Conservation (phyloP, 2,797 vertebrate species). For the Parambassis ranga region DNA sequence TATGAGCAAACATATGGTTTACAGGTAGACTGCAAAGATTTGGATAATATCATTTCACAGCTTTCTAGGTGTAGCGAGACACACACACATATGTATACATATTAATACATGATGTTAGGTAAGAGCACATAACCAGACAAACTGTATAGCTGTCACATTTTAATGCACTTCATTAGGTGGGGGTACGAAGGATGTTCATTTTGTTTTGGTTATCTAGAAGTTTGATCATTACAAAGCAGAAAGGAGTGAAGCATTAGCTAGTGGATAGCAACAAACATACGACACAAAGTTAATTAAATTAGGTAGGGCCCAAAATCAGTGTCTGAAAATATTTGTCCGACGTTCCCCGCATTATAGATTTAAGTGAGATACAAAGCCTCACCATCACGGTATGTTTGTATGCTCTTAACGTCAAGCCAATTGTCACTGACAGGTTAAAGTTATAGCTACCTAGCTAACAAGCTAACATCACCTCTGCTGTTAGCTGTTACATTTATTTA, state of each 20-base stretch:
- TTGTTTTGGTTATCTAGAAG: slow-evolving; percentile 1
- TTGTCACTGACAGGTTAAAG: slow-evolving; percentile 53
- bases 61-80: no score
- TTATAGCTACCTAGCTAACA: slow-evolving; percentile 46
- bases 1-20: neutral
- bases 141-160: no score
- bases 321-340: neutral
- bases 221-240: slow-evolving; percentile 52
- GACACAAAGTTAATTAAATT: slow-evolving; percentile 57
- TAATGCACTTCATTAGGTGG: no score
- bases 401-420: slow-evolving; percentile 17
- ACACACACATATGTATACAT: neutral
- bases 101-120: neutral
- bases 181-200: neutral
- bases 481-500: slow-evolving; percentile 49
- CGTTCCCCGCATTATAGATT: neutral
- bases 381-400: neutral
- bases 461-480: slow-evolving; percentile 53
- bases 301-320: slow-evolving; percentile 1
- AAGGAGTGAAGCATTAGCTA: slow-evolving; percentile 26
- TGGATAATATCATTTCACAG: no score
- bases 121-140: neutral
- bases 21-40: neutral
- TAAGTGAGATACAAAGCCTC: neutral
- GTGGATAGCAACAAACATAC: slow-evolving; percentile 49